phyloP scores from a whole-genome alignment of 2,113 vertebrate genomes.

The Zosterops lateralis region DNA sequence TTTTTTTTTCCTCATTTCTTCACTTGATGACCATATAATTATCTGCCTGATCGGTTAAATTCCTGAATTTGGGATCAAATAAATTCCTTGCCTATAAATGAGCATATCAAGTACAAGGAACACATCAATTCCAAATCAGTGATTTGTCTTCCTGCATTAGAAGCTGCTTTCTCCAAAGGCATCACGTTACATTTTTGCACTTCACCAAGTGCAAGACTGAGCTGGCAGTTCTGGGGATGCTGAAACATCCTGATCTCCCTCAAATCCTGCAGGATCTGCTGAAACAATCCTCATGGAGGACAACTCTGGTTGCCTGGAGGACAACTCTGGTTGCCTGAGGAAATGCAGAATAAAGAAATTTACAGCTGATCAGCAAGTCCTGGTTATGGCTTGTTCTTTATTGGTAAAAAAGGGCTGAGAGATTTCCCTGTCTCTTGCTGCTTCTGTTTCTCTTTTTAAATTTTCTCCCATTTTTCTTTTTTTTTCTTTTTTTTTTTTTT shows the following conservation, averaged over 20 bases:
- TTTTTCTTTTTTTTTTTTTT: not conserved
- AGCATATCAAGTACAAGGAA: slow-evolving; percentile 8
- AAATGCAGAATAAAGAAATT: not conserved
- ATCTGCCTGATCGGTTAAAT: slow-evolving; percentile 30
- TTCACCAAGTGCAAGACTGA: slow-evolving; percentile 26
- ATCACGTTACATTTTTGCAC: not conserved
- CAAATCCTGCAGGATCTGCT: not conserved
- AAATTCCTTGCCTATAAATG: not conserved
- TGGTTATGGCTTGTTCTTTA: not conserved
- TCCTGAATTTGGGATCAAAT: slow-evolving; percentile 7
- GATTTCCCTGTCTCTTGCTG: not conserved
- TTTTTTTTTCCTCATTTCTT: not conserved
- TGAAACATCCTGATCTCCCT: not conserved
- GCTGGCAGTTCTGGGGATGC: not conserved
- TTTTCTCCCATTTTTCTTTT: not conserved
- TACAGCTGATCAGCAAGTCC: not conserved
- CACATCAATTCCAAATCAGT: slow-evolving; percentile 33
- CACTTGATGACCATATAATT: not conserved
- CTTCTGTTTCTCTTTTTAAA: not conserved
- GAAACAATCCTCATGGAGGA: not conserved
- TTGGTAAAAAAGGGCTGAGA: not conserved
- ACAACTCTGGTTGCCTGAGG: not conserved
- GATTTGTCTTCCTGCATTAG: slow-evolving; percentile 22
- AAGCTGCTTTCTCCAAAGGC: slow-evolving; percentile 1
- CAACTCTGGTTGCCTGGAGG: not conserved